A percentile compares a stretch with the other conserved stretches of the same genome.
Evolutionary conservation across 64 coral and sea anemone species (phyloP).

Genomic region (Catalaphyllia jardinei): DNA sequence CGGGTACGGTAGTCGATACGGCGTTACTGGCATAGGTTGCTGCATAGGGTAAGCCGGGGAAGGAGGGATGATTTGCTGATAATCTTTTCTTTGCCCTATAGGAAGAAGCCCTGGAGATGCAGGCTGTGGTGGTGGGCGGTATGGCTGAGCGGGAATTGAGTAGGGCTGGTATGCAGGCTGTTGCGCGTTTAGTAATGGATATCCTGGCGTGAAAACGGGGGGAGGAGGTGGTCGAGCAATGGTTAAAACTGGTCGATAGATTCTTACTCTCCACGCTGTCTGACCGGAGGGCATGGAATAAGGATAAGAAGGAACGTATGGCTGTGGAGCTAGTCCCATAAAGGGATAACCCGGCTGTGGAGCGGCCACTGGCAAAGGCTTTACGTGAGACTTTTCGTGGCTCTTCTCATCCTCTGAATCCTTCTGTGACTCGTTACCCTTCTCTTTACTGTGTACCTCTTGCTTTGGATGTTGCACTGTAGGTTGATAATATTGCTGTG

Average conservation of each 20-base stretch:
- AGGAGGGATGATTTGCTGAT: background rate
- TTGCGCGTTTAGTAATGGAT: background rate
- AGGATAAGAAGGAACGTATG: background rate
- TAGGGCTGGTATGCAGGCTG: background rate
- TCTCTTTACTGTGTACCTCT: background rate
- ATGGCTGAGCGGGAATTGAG: background rate
- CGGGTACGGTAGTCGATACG: background rate
- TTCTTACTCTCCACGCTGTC: slow-evolving; percentile 3
- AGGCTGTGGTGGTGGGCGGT: background rate
- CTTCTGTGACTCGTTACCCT: background rate
- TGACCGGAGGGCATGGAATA: background rate
- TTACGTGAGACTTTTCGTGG: slow-evolving; percentile 11
- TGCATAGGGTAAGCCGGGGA: background rate
- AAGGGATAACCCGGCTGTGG: background rate
- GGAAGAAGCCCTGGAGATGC: slow-evolving; percentile 19
- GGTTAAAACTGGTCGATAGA: slow-evolving; percentile 15
- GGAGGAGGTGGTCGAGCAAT: background rate
- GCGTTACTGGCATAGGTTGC: background rate
- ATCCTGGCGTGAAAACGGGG: slow-evolving; percentile 1
- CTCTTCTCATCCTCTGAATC: background rate
- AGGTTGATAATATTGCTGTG: background rate
- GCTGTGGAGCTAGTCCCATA: background rate
- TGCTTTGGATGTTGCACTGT: background rate
- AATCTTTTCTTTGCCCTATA: background rate
- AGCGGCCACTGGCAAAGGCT: background rate